Conservation (phyloP, 1,140 invertebrate genomes). For the Tribolium madens region DNA sequence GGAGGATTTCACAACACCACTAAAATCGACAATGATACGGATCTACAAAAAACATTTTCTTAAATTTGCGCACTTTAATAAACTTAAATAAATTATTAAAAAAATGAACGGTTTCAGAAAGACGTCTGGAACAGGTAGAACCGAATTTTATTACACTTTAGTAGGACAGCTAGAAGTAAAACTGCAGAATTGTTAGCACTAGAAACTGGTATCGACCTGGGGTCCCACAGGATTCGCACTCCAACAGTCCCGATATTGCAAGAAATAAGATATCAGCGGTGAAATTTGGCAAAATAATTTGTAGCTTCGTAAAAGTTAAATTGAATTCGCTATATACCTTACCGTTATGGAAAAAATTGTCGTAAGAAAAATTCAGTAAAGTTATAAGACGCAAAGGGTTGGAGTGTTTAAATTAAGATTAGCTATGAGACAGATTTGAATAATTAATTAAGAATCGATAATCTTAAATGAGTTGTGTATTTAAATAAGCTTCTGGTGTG, state of each 20-base stretch:
- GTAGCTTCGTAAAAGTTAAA: conserved; percentile 36
- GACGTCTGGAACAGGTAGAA: conserved; percentile 18
- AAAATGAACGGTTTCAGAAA: not conserved
- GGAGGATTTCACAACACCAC: conserved; percentile 9
- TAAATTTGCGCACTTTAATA: conserved; percentile 1
- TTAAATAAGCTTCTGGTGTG: conserved; percentile 50
- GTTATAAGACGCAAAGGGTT: conserved; percentile 37
- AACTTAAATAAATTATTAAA: conserved; percentile 6
- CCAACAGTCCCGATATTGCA: conserved; percentile 63
- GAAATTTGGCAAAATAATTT: conserved; percentile 39
- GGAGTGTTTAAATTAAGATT: conserved; percentile 43
- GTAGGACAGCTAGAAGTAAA: conserved; percentile 65
- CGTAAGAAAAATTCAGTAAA: not conserved
- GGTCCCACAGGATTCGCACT: conserved; percentile 62
- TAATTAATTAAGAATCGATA: conserved; percentile 58
- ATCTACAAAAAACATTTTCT: not conserved
- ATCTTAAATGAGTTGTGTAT: conserved; percentile 51
- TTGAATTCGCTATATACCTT: conserved; percentile 28
- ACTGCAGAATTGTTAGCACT: conserved; percentile 65
- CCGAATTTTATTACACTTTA: conserved; percentile 66
- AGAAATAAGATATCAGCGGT: conserved; percentile 61
- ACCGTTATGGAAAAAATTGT: conserved; percentile 48
- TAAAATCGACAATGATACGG: conserved; percentile 5
- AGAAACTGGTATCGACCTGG: conserved; percentile 63
- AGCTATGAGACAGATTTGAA: conserved; percentile 46